Conservation (phyloP, 2,888 invertebrate genomes). For the Epinotia nisella region DNA sequence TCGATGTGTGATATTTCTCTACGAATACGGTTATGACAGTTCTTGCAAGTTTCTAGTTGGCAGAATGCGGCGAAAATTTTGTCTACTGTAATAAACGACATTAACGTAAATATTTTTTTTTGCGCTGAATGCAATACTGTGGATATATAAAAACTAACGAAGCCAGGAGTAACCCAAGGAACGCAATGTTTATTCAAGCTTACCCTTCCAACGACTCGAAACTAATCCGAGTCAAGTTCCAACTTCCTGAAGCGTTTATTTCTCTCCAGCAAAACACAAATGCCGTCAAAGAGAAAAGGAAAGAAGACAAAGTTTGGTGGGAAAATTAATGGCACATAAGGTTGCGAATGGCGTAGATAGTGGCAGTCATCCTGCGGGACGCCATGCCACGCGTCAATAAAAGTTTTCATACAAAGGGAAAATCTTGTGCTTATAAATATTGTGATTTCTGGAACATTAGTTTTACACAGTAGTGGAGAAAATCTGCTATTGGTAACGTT, state of each 20-base stretch:
- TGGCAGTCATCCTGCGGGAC: constrained; percentile 29
- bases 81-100: background rate
- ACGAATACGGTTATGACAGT: too few species aligned
- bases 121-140: background rate
- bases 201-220: constrained; percentile 11
- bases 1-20: too few species aligned
- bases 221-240: background rate
- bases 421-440: constrained; percentile 39
- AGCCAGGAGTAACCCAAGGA: constrained; percentile 42
- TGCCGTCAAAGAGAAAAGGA: background rate
- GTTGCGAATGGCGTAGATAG: constrained; percentile 20
- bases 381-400: constrained; percentile 54
- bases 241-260: background rate
- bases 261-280: constrained; percentile 18
- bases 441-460: constrained; percentile 43
- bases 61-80: too few species aligned
- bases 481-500: constrained; percentile 10
- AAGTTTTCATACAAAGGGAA: constrained; percentile 55
- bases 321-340: constrained; percentile 6
- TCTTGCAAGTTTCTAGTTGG: background rate
- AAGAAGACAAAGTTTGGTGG: background rate
- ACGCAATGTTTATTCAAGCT: constrained; percentile 46
- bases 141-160: constrained; percentile 7
- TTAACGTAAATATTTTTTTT: background rate
- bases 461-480: constrained; percentile 24